Evolutionary conservation across 2,797 vertebrate species (phyloP).

Genomic region (Helarctos malayanus): DNA sequence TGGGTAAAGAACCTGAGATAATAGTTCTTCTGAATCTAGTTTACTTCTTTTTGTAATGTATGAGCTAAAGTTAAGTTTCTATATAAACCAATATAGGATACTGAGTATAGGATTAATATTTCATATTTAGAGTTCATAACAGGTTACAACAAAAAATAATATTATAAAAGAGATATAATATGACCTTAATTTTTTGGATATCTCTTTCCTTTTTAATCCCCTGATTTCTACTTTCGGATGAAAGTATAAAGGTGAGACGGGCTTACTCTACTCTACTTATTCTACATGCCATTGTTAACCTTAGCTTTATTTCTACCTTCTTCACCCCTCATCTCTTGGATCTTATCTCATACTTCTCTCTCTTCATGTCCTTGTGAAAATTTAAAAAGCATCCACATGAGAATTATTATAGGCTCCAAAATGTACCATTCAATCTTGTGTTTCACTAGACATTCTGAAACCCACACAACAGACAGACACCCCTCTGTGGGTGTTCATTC

Average conservation of each 20-base stretch:
- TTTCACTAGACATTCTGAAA: not conserved
- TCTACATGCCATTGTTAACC: not conserved
- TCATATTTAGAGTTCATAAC: not conserved
- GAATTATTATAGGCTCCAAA: not conserved
- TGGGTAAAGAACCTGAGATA: not conserved
- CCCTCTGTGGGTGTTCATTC: not conserved
- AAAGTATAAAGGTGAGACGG: not conserved
- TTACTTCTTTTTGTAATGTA: not conserved
- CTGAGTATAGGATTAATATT: not conserved
- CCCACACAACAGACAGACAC: not conserved
- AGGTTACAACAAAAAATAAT: not conserved
- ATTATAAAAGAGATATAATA: constrained; percentile 6
- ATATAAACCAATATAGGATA: not conserved
- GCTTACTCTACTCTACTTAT: not conserved
- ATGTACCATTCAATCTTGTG: not conserved
- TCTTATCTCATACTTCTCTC: not conserved
- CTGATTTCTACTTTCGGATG: not conserved
- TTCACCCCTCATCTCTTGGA: not conserved
- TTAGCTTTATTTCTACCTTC: not conserved
- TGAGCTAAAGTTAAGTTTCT: not conserved
- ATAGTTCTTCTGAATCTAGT: not conserved
- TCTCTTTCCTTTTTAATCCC: not conserved
- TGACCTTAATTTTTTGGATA: not conserved
- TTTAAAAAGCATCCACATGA: not conserved
- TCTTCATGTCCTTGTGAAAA: not conserved